Evolutionary conservation across 2,888 invertebrate genomes (phyloP), one percentile per base, ranked within the genome.

Genomic region (Cantharis flavilabris): DNA sequence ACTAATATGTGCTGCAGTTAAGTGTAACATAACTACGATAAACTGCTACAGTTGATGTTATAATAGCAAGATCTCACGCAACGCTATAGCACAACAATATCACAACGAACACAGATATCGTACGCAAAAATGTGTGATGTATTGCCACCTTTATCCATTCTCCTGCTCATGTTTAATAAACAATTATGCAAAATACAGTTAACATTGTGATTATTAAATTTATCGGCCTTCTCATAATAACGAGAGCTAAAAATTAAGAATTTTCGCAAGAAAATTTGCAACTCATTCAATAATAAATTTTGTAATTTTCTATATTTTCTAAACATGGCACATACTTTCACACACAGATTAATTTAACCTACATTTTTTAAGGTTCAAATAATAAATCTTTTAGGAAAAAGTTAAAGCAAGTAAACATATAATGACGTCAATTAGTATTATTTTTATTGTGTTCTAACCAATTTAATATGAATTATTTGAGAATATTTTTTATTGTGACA

Each of bases 1-100:
- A 86, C 86, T 86, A 86, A 86, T 86, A 86, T 83, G 82, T 84
- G 84, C 82, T 83, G 85, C 85, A 83, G 84, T 84, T 84, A 84
- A 84, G 85, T 83, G 85, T 83, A 84, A 84, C 84, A 84, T 83
- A 84, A 83, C 78, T 77, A 77, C 82, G 86, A 86, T 86, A 85
- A 85, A 83, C 83, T 79, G 80, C 77, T 83, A 82, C 82, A 83
- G 84, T 84, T 84, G 85, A 85, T 84, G 85, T 84, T 84, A 83
- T 86, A 85, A 86, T 85, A 82, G 86, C 82, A 79, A 81, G 79
- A 85, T 85, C 85, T 85, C 86, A 86, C 86, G 86, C 86, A 80
- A 86, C 74, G n/a, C 49, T 7, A 49, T 49, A n/a, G 7, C 10
- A 49, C n/a, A 72, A 63, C 62, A 63, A 76, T 73, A 76, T 76